phyloP scores from a whole-genome alignment of 2,113 vertebrate species.

The Takifugu bimaculatus region DNA sequence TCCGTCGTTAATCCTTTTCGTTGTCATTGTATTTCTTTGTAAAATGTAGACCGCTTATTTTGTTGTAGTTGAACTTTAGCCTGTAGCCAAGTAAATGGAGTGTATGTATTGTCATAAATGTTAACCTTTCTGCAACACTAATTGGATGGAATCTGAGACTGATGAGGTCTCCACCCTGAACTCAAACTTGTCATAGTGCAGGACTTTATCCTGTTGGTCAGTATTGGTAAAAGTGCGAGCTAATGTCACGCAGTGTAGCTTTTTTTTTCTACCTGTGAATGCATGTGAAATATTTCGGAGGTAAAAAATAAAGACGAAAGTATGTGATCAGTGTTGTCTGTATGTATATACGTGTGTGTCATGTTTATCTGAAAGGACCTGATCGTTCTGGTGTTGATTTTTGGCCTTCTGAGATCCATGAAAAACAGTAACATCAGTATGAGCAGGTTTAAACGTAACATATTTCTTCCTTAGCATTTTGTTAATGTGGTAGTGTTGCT shows the following conservation, averaged over 20 bases:
- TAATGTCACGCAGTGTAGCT: background rate
- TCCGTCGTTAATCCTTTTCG: conserved; percentile 22
- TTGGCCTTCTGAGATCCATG: too few relatives aligned
- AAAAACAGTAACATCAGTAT: too few relatives aligned
- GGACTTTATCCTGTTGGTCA: conserved; percentile 11
- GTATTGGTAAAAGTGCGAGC: conserved; percentile 15
- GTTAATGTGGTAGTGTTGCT: too few relatives aligned
- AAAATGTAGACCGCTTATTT: conserved; percentile 38
- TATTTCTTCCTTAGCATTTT: too few relatives aligned
- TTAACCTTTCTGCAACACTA: conserved; percentile 20
- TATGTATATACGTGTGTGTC: background rate
- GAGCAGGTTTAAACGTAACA: too few relatives aligned
- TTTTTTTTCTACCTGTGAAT: conserved; percentile 44
- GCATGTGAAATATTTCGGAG: conserved; percentile 63
- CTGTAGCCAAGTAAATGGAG: conserved; percentile 21
- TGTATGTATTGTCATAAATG: conserved; percentile 25
- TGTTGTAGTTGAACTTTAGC: conserved; percentile 20
- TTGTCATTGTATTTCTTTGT: conserved; percentile 19
- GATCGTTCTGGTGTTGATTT: too few relatives aligned
- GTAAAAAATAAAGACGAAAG: conserved; percentile 57
- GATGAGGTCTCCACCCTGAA: conserved; percentile 15
- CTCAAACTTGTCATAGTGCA: background rate
- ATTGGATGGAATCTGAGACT: conserved; percentile 9
- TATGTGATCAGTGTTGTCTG: conserved; percentile 4
- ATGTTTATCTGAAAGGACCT: too few relatives aligned